Conservation (phyloP, 2,888 invertebrate genomes). For the Meloe dianella region DNA sequence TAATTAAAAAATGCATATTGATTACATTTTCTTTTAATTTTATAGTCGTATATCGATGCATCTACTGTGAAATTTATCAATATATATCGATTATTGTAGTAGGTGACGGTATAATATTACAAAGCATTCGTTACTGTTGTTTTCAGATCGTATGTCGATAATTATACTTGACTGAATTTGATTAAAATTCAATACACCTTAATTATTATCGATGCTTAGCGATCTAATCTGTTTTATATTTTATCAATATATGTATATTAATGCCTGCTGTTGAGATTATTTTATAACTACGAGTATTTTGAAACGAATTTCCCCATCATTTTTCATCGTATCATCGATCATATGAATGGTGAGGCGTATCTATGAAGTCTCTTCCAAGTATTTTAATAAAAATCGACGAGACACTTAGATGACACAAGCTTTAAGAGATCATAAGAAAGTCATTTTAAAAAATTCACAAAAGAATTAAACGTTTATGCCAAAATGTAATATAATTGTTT, state of each 20-base stretch:
- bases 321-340: constrained; percentile 24
- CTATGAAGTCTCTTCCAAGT: constrained; percentile 17
- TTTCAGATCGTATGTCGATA: too few relatives aligned
- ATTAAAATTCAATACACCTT: too few relatives aligned
- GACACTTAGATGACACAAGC: constrained; percentile 7
- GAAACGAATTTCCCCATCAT: constrained; percentile 15
- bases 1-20: too few relatives aligned
- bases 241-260: neutral
- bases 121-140: too few relatives aligned
- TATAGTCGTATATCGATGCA: too few relatives aligned
- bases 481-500: constrained; percentile 19
- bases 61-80: too few relatives aligned
- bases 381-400: constrained; percentile 19
- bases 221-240: neutral
- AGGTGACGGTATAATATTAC: too few relatives aligned
- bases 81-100: too few relatives aligned
- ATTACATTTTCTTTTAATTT: neutral
- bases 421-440: neutral
- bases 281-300: neutral
- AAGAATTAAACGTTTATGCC: neutral
- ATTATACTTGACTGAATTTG: too few relatives aligned
- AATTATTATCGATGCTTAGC: neutral
- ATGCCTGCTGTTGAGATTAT: neutral
- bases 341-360: constrained; percentile 13
- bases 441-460: neutral